Evolutionary conservation across 1,140 invertebrate species (phyloP).

Genomic region (Ylistrum balloti): DNA sequence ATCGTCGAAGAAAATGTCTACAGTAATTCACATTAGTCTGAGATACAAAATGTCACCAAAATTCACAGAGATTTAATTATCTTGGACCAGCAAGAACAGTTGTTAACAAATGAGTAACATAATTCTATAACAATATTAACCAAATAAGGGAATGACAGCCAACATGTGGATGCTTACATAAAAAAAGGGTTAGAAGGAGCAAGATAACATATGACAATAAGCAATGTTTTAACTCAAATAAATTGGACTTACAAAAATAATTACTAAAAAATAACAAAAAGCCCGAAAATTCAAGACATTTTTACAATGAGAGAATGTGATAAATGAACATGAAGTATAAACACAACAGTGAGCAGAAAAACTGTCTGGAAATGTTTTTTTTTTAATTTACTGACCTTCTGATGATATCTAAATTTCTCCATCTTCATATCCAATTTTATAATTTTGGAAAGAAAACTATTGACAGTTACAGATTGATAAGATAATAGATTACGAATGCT

Average conservation of each 20-base stretch:
- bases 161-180: not conserved
- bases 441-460: no score
- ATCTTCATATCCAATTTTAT: no score
- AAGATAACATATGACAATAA: not conserved
- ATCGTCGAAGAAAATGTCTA: no score
- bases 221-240: not conserved
- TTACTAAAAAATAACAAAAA: not conserved
- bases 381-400: not conserved
- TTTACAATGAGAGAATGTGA: not conserved
- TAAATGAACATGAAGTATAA: not conserved
- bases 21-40: not conserved
- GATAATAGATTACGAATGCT: no score
- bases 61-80: not conserved
- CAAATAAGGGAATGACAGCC: not conserved
- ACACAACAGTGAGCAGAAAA: not conserved
- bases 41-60: not conserved
- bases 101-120: not conserved
- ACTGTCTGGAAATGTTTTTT: not conserved
- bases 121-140: slow-evolving; percentile 6
- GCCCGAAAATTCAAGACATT: not conserved
- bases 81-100: slow-evolving; percentile 14
- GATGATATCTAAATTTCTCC: not conserved
- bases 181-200: not conserved
- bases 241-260: not conserved
- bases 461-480: no score